phyloP scores from a whole-genome alignment of 2,797 vertebrate genomes.

The Galago senegalensis region DNA sequence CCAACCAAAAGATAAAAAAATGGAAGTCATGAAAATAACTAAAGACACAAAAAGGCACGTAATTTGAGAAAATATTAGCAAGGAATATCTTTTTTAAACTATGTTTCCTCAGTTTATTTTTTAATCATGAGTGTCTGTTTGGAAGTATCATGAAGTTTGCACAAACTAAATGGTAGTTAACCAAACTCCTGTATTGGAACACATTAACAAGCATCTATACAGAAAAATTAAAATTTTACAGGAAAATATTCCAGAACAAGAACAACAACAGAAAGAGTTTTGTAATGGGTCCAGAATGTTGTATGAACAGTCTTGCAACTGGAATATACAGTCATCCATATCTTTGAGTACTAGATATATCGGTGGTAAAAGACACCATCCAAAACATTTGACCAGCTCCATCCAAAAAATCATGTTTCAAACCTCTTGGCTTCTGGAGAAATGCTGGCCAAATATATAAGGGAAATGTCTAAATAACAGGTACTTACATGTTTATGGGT shows the following conservation, averaged over 20 bases:
- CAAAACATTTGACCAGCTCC: neutral
- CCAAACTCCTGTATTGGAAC: neutral
- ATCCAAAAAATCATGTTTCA: neutral
- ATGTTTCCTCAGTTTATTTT: neutral
- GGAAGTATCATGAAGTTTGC: neutral
- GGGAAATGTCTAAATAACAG: neutral
- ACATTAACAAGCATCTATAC: neutral
- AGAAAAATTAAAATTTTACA: neutral
- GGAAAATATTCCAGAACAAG: neutral
- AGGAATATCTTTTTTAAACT: neutral
- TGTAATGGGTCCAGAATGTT: neutral
- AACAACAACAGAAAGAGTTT: neutral
- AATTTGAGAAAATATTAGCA: neutral
- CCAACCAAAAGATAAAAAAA: neutral
- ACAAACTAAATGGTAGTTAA: neutral
- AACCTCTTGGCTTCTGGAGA: neutral
- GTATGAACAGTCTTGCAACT: neutral
- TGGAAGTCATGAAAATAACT: neutral
- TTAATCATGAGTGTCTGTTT: neutral
- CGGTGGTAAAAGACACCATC: neutral
- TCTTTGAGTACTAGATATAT: neutral
- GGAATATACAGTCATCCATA: neutral
- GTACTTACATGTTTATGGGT: neutral
- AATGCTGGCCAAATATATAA: neutral
- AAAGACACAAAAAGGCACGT: neutral